A percentile compares a stretch with the other conserved stretches of the same genome.
Conservation (phyloP, 2,797 vertebrate species). For the Adrianichthys oophorus region DNA sequence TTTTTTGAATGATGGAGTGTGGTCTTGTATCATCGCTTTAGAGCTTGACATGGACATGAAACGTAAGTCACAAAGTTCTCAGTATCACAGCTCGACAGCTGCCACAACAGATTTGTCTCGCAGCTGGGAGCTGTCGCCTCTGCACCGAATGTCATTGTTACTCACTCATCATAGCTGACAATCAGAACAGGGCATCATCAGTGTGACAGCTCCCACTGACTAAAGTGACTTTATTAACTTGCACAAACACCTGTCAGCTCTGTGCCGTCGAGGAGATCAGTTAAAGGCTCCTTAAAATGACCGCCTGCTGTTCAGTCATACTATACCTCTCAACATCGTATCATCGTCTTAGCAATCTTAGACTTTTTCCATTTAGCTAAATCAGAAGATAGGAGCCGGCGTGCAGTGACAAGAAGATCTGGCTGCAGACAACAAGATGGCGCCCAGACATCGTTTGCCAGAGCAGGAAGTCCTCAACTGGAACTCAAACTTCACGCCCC, state of each 20-base stretch:
- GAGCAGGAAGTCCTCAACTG: too few relatives aligned
- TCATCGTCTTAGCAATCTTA: neutral
- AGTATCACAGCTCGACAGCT: slow-evolving; percentile 42
- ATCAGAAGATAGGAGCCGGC: too few relatives aligned
- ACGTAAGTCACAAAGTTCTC: slow-evolving; percentile 59
- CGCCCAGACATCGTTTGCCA: too few relatives aligned
- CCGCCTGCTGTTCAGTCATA: neutral
- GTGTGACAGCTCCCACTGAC: slow-evolving; percentile 19
- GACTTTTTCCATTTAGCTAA: too few relatives aligned
- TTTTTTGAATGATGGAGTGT: slow-evolving; percentile 29
- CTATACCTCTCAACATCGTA: neutral
- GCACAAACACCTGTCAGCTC: slow-evolving; percentile 21
- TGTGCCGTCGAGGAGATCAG: slow-evolving; percentile 2
- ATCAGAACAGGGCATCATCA: slow-evolving; percentile 47
- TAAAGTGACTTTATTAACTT: slow-evolving; percentile 35
- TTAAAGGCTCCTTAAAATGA: slow-evolving; percentile 7
- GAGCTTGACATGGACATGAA: slow-evolving; percentile 47
- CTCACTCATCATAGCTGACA: slow-evolving; percentile 61
- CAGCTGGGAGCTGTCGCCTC: slow-evolving; percentile 46
- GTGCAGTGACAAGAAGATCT: too few relatives aligned
- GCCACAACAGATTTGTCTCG: slow-evolving; percentile 63
- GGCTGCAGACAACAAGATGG: too few relatives aligned
- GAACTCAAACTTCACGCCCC: too few relatives aligned
- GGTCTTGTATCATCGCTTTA: slow-evolving; percentile 18
- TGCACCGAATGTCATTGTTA: slow-evolving; percentile 45